Base-by-base conservation (phyloP, 2,888 invertebrate species). In the Cybosia mesomella region DNA sequence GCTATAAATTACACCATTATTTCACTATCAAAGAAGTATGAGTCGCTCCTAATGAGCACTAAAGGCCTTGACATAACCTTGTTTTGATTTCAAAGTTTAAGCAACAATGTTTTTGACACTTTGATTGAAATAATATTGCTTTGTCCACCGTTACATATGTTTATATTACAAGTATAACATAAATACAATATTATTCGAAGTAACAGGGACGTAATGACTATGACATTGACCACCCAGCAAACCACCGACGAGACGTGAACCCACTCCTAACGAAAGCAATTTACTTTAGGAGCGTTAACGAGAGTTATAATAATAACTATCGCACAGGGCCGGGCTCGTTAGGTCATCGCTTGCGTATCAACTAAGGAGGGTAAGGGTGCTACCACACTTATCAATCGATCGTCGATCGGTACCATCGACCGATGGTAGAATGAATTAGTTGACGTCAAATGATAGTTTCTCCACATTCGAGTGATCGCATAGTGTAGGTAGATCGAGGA, bases 81-180 rank as follows among this genome's bases (percentile, higher is more conserved):
- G 49, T 49, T 49, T n/a, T 49, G 18, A 18, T 49, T n/a, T 49
- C n/a, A 9, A 18, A 49, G 49, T 7, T 49, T n/a, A 49, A n/a
- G n/a, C 8, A n/a, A n/a, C 18, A 43, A 43, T 49, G n/a, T 49
- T 49, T 49, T 49, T 49, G 49, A 49, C 49, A 49, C 49, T 49
- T 49, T n/a, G n/a, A 49, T 49, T n/a, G n/a, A 18, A n/a, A 49
- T n/a, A 49, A 49, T 49, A 49, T 49, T 49, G 49, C 49, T 49
- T n/a, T 49, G 49, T 18, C 3, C 28, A 28, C 28, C 4, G 8
- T 49, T 18, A 49, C n/a, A 49, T n/a, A n/a, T n/a, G 49, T 49
- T n/a, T 18, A 15, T n/a, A 49, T 49, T 5, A 49, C n/a, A n/a
- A n/a, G n/a, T n/a, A n/a, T 49, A 49, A n/a, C 49, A n/a, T 49